These are phyloP conservation scores for Heliocidaris erythrogramma DNA, from an alignment of 35 echinoderm and acorn worm genomes.

Conservation along the genomic window DNA sequence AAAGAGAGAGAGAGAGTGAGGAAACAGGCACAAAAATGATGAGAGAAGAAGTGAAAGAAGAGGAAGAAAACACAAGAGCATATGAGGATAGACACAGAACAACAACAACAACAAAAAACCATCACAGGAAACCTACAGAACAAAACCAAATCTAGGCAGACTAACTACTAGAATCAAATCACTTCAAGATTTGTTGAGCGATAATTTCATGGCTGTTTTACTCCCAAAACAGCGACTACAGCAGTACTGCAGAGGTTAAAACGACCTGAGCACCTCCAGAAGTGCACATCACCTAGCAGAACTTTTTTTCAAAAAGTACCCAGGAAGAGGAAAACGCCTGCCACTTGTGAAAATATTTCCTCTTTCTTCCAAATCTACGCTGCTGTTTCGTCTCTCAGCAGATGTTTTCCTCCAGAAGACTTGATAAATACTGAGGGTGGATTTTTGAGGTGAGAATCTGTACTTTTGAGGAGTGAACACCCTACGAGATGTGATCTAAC, in stretches of 20 bases:
- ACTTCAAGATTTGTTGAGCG: neutral
- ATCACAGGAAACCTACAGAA: neutral
- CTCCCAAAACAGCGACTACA: neutral
- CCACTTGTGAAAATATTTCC: slow-evolving; percentile 4
- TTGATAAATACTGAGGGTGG: too few relatives aligned
- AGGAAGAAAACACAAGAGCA: too few relatives aligned
- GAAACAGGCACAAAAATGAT: too few relatives aligned
- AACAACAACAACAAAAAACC: too few relatives aligned
- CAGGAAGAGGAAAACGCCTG: neutral
- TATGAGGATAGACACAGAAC: too few relatives aligned
- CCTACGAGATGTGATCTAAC: neutral
- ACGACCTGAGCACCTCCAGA: neutral
- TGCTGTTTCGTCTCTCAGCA: neutral
- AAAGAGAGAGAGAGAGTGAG: too few relatives aligned
- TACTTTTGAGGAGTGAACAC: neutral
- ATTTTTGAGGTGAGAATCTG: neutral
- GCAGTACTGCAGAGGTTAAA: neutral
- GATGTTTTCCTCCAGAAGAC: neutral
- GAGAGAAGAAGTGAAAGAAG: too few relatives aligned
- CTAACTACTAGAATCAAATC: neutral
- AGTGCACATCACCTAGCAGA: neutral
- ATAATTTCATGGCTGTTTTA: neutral
- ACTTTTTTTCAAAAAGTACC: neutral
- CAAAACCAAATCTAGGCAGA: neutral
- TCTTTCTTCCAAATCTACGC: neutral